Conservation (phyloP, 64 coral and sea anemone genomes). For the Dendronephthya gigantea region DNA sequence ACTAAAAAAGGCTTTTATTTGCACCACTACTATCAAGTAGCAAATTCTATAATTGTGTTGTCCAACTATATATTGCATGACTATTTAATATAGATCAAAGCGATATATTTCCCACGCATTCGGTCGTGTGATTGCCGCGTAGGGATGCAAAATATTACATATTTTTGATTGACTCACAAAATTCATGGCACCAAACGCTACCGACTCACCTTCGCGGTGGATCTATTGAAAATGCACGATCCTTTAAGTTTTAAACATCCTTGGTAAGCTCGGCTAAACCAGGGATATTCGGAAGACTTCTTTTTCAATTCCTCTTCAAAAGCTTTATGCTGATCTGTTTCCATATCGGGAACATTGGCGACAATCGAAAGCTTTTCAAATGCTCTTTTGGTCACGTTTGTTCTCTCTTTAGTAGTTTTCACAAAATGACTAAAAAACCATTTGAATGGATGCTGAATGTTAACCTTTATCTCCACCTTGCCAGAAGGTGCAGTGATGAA, state of each 20-base stretch:
- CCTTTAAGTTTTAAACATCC: background rate
- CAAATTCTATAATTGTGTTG: too few species aligned
- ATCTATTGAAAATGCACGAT: background rate
- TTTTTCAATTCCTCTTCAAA: background rate
- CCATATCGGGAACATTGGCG: background rate
- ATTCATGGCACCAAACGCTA: background rate
- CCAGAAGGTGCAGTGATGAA: background rate
- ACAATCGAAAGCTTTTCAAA: background rate
- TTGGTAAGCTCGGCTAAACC: background rate
- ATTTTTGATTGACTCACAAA: background rate
- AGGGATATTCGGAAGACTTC: background rate
- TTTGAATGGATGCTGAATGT: background rate
- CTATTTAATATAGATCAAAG: too few species aligned
- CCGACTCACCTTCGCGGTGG: background rate
- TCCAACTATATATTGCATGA: too few species aligned
- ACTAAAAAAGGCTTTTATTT: too few species aligned
- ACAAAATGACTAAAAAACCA: background rate
- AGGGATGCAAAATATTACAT: background rate
- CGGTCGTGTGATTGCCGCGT: background rate
- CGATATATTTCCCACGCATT: too few species aligned
- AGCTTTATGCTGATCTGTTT: background rate
- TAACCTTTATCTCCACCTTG: background rate
- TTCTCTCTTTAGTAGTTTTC: background rate
- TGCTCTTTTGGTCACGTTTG: background rate
- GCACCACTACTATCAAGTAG: too few species aligned